Base-by-base conservation (phyloP, 2,888 invertebrate species). In the Galeopsomyia nigrocyanea region DNA sequence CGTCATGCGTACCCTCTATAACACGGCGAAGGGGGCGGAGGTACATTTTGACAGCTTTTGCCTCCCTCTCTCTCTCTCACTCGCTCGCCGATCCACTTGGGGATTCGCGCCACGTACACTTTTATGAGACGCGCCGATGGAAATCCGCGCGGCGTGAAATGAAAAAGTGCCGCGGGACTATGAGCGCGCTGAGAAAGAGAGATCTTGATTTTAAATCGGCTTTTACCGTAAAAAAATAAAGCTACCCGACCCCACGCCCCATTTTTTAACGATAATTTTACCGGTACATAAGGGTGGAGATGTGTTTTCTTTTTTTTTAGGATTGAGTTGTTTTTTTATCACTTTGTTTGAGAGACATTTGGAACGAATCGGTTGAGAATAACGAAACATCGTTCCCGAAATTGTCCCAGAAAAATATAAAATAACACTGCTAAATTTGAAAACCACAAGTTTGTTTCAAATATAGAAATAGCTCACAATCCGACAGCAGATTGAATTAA, bases 121-220 rank as follows among this genome's bases (percentile, higher is more conserved):
- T 68, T 64, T 68, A 61, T 62, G 65, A 70, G 64, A 39, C 49
- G 19, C 46, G 56, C 39, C 47, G 55, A 75, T 67, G 62, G 69
- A 72, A 75, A 75, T 67, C 67, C 63, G 51, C 22, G 14, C 60
- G 51, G 49, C 58, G 73, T 69, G 67, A 71, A 71, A 68, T 60
- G 72, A 68, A 70, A 64, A 70, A 61, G 49, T 46, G 61, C 31
- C 39, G 51, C n/a, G 50, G 16, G 16, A 46, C 22, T 2, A 39
- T 9, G 49, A n/a, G n/a, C n/a, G 21, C 17, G 5, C 21, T 2
- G 55, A 19, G 55, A n/a, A 3, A 31, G 17, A 5, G 19, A n/a
- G 55, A 65, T 55, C 71, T 65, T 71, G 66, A 67, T 67, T 71
- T 71, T 62, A 71, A 67, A 71, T 71, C 67, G 62, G 65, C 46